Conservation (phyloP, 2,797 vertebrate genomes). For the Aplochiton taeniatus region DNA sequence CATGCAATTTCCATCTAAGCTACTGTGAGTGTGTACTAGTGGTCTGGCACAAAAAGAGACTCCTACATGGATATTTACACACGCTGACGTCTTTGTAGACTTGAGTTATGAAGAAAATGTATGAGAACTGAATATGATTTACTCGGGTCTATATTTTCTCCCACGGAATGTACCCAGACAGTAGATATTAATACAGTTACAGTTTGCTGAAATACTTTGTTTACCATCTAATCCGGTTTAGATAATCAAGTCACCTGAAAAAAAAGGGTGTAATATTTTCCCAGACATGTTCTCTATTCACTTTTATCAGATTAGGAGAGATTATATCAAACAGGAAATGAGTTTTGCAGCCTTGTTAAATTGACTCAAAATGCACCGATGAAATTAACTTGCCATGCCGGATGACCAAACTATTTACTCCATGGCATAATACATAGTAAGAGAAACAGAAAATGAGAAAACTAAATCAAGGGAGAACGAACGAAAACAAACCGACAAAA, state of each 20-base stretch:
- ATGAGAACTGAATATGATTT: too few relatives aligned
- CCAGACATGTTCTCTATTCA: conserved; percentile 13
- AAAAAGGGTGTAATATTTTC: neutral
- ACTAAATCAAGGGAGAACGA: neutral
- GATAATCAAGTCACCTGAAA: conserved; percentile 7
- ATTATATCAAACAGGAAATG: conserved; percentile 42
- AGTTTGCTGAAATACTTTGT: neutral
- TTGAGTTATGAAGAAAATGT: too few relatives aligned
- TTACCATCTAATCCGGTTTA: conserved; percentile 6
- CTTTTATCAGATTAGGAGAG: conserved; percentile 24
- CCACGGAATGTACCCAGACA: neutral
- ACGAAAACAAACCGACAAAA: conserved; percentile 33
- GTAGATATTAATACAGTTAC: conserved; percentile 10
- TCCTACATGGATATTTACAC: too few relatives aligned
- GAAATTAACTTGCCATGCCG: neutral
- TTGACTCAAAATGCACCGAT: conserved; percentile 15
- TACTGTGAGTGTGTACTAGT: too few relatives aligned
- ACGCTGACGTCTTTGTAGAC: too few relatives aligned
- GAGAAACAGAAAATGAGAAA: conserved; percentile 3
- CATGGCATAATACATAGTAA: conserved; percentile 8
- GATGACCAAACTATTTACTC: conserved; percentile 14
- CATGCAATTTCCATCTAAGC: too few relatives aligned
- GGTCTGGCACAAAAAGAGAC: too few relatives aligned
- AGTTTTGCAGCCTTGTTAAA: conserved; percentile 26
- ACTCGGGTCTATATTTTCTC: too few relatives aligned